Conservation (phyloP, 2,113 vertebrate species). For the Bolborhynchus lineola region DNA sequence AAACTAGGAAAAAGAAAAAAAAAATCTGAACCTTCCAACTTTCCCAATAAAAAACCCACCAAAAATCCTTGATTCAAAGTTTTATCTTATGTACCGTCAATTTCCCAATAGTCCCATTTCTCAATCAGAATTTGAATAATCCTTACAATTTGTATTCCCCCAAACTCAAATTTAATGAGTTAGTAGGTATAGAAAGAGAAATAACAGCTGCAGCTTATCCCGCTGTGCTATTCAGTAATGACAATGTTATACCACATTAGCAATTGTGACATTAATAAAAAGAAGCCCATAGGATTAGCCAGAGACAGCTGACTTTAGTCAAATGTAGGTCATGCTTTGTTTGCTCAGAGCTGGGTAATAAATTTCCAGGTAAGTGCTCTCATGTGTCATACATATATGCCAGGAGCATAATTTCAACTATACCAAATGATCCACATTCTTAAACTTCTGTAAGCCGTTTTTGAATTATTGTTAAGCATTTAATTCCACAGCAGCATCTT, state of each 20-base stretch:
- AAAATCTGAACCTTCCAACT: neutral
- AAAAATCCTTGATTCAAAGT: conserved; percentile 65
- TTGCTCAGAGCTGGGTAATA: conserved; percentile 80
- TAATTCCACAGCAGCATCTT: conserved; percentile 76
- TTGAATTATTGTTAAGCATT: conserved; percentile 80
- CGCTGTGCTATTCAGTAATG: conserved; percentile 75
- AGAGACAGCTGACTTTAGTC: conserved; percentile 81
- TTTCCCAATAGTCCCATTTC: conserved; percentile 75
- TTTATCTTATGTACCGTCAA: conserved; percentile 60
- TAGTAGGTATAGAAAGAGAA: conserved; percentile 75
- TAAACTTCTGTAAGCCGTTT: conserved; percentile 75
- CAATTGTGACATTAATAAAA: conserved; percentile 84
- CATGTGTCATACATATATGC: conserved; percentile 76
- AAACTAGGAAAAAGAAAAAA: neutral
- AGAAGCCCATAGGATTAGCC: conserved; percentile 80
- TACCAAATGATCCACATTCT: conserved; percentile 77
- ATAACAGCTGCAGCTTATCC: conserved; percentile 78
- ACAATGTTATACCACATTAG: conserved; percentile 82
- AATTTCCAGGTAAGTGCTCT: conserved; percentile 84
- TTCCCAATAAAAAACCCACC: neutral
- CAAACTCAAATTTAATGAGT: conserved; percentile 81
- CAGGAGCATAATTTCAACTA: conserved; percentile 75
- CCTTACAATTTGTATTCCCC: conserved; percentile 76
- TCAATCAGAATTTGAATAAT: conserved; percentile 80
- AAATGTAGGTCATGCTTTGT: conserved; percentile 86